Evolutionary conservation across 2,888 invertebrate genomes (phyloP).

Genomic region (Isoperla grammatica): DNA sequence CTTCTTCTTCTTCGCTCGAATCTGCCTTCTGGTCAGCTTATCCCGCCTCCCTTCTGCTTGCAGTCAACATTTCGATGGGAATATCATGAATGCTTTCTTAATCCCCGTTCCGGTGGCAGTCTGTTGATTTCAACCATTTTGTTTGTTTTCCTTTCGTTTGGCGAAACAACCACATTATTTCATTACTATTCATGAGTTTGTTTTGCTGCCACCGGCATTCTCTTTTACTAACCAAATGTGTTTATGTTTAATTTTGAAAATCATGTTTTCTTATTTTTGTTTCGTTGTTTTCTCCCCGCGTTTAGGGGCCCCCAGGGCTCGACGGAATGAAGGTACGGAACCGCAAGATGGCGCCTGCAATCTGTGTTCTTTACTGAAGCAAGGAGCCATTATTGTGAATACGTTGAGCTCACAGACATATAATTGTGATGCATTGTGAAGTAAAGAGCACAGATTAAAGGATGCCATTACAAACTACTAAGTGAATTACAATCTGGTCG

Average conservation of each 20-base stretch:
- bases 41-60: background rate
- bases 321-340: constrained; percentile 91
- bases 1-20: background rate
- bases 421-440: background rate
- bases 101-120: background rate
- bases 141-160: no score
- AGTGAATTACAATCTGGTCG: background rate
- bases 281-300: constrained; percentile 50
- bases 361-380: background rate
- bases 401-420: no score
- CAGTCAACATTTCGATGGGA: no score
- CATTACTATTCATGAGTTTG: background rate
- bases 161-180: background rate
- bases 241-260: constrained; percentile 28
- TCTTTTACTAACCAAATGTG: constrained; percentile 10
- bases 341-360: constrained; percentile 5
- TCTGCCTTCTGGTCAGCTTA: background rate
- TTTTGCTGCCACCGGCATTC: constrained; percentile 20
- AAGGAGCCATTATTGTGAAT: no score
- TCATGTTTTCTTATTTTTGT: constrained; percentile 36
- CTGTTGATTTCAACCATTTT: background rate
- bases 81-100: background rate
- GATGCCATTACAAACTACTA: background rate
- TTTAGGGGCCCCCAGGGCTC: constrained; percentile 87
- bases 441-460: no score